Conservation (phyloP, 2,797 vertebrate species). For the Rhinogobio ventralis region DNA sequence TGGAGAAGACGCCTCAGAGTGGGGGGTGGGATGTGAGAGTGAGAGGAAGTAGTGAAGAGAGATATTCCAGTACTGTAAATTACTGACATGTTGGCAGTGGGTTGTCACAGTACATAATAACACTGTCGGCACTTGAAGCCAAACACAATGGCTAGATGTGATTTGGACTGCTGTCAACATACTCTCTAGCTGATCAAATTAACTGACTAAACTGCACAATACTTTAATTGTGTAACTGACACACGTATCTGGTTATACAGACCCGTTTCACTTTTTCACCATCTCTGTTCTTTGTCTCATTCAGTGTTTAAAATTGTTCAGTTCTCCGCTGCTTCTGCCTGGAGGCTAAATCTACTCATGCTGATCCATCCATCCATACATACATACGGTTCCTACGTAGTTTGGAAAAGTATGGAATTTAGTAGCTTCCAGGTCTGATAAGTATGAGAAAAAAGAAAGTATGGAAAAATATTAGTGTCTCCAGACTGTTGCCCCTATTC, state of each 20-base stretch:
- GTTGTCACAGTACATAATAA: slow-evolving; percentile 59
- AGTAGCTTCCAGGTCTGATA: too few relatives aligned
- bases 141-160: slow-evolving; percentile 32
- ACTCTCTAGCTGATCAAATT: slow-evolving; percentile 15
- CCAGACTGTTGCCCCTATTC: too few relatives aligned
- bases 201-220: slow-evolving; percentile 25
- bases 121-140: slow-evolving; percentile 51
- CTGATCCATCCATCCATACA: background rate
- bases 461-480: too few relatives aligned
- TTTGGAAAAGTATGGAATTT: too few relatives aligned
- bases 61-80: slow-evolving; percentile 47
- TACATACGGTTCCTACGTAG: too few relatives aligned
- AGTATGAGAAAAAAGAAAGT: too few relatives aligned
- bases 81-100: slow-evolving; percentile 47
- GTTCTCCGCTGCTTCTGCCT: slow-evolving; percentile 18
- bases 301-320: background rate
- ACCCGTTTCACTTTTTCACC: slow-evolving; percentile 10
- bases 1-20: slow-evolving; percentile 40
- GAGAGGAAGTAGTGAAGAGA: slow-evolving; percentile 43
- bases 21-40: slow-evolving; percentile 36
- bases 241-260: slow-evolving; percentile 5
- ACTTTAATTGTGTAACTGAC: slow-evolving; percentile 21
- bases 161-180: slow-evolving; percentile 31
- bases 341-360: slow-evolving; percentile 5
- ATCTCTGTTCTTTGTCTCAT: background rate